phyloP scores from a whole-genome alignment of 2,888 invertebrate species.

The Xanthorhoe spadicearia region DNA sequence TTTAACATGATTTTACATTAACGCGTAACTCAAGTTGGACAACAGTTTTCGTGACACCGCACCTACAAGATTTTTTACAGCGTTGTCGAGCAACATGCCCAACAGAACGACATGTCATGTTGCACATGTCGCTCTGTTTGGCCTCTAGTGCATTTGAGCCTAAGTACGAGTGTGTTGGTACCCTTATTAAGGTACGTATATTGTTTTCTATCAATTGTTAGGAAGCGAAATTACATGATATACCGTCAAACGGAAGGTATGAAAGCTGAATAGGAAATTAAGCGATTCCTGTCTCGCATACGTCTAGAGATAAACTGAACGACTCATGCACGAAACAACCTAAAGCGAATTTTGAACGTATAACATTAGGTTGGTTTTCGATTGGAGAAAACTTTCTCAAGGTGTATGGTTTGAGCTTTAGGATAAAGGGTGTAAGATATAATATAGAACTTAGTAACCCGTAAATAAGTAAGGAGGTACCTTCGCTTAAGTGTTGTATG shows the following conservation, averaged over 20 bases:
- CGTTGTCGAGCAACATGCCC: no score
- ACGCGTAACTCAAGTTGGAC: no score
- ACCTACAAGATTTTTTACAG: no score
- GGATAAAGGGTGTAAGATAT: slow-evolving; percentile 38
- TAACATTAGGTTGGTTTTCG: slow-evolving; percentile 14
- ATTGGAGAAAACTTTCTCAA: slow-evolving; percentile 5
- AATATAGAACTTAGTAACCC: slow-evolving; percentile 31
- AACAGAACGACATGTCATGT: no score
- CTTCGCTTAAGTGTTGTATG: slow-evolving; percentile 57
- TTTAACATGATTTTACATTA: no score
- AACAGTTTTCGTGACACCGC: no score
- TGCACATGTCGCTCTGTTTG: no score
- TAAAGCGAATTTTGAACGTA: slow-evolving; percentile 8
- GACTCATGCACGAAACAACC: slow-evolving; percentile 3
- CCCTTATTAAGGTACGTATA: background rate
- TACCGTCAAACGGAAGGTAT: slow-evolving; percentile 21
- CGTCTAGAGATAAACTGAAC: slow-evolving; percentile 28
- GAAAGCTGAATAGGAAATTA: slow-evolving; percentile 32
- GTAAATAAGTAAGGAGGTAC: slow-evolving; percentile 37
- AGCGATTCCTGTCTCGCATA: slow-evolving; percentile 29
- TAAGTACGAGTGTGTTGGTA: no score
- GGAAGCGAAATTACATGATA: slow-evolving; percentile 17
- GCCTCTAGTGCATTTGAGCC: no score
- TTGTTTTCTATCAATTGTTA: slow-evolving; percentile 5
- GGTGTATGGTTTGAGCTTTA: slow-evolving; percentile 27